Percentiles rank a stretch among this genome's conserved stretches.
Conservation (phyloP, 2,113 vertebrate genomes). For the Empidonax alnorum region DNA sequence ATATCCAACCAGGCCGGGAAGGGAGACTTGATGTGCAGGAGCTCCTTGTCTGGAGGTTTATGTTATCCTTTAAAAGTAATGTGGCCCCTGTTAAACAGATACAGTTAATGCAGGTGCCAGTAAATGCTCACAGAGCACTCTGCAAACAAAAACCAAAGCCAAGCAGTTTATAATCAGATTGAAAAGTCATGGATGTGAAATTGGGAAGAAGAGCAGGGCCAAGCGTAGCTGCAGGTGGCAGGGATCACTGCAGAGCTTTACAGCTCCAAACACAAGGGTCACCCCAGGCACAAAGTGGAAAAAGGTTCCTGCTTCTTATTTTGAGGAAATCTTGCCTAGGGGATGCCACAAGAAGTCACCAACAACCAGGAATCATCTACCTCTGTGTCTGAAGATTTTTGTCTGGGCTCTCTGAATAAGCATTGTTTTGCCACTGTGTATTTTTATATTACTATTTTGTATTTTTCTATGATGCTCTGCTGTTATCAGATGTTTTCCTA, state of each 20-base stretch:
- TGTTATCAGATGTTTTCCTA: background rate
- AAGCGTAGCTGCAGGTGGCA: background rate
- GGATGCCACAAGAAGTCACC: background rate
- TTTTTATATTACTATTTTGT: background rate
- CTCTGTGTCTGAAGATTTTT: background rate
- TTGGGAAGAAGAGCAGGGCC: background rate
- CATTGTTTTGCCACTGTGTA: background rate
- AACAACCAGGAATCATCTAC: background rate
- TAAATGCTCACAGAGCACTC: background rate
- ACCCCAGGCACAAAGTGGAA: background rate
- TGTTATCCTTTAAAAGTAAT: background rate
- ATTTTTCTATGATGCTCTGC: background rate
- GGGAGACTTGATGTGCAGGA: background rate
- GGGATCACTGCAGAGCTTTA: background rate
- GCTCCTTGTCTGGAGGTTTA: background rate
- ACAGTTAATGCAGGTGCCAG: background rate
- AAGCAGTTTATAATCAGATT: background rate
- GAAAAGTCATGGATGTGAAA: background rate
- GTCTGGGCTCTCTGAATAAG: background rate
- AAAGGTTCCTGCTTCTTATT: background rate
- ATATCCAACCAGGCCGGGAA: background rate
- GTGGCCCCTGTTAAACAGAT: background rate
- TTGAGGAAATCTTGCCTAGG: background rate
- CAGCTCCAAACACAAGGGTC: background rate
- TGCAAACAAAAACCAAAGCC: background rate